Conservation (phyloP, 1,140 invertebrate genomes). For the Diploscapter pachys region DNA sequence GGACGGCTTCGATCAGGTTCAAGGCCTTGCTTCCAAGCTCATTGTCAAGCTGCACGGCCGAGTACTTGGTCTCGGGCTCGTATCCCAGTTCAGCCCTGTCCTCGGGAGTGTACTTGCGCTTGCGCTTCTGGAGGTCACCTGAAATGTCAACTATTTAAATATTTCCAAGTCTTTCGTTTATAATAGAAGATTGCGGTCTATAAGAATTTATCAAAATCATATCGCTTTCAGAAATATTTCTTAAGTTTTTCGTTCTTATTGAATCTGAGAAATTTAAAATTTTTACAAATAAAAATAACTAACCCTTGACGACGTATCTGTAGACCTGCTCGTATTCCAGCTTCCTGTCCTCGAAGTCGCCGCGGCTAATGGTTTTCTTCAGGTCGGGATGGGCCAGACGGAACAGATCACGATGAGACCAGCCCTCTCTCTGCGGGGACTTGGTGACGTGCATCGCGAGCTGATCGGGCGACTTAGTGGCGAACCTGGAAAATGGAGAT, state of each 20-base stretch:
- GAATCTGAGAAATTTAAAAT: background rate
- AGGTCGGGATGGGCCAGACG: conserved; percentile 66
- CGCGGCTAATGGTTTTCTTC: conserved; percentile 6
- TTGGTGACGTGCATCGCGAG: conserved; percentile 68
- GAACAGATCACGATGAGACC: conserved; percentile 70
- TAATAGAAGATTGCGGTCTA: too few species aligned
- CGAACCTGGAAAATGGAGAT: conserved; percentile 1
- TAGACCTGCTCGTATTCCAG: conserved; percentile 48
- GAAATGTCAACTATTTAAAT: background rate
- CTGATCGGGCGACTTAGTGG: conserved; percentile 63
- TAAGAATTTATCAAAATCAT: background rate
- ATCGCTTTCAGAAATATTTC: background rate
- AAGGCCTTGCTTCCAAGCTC: conserved; percentile 54
- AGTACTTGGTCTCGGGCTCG: conserved; percentile 12
- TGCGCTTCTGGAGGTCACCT: background rate
- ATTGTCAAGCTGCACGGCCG: conserved; percentile 41
- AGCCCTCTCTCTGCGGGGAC: conserved; percentile 67
- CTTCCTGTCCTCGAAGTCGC: conserved; percentile 2
- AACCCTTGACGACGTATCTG: conserved; percentile 43
- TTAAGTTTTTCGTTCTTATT: background rate
- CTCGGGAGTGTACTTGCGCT: conserved; percentile 17
- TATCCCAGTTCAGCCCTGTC: conserved; percentile 5
- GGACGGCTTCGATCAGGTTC: conserved; percentile 62
- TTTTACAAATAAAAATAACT: conserved; percentile 1
- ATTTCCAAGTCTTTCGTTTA: too few species aligned